Percentiles rank a stretch among this genome's conserved stretches.
Conservation (phyloP, 2,888 invertebrate genomes). For the Lasioglossum zephyrum region DNA sequence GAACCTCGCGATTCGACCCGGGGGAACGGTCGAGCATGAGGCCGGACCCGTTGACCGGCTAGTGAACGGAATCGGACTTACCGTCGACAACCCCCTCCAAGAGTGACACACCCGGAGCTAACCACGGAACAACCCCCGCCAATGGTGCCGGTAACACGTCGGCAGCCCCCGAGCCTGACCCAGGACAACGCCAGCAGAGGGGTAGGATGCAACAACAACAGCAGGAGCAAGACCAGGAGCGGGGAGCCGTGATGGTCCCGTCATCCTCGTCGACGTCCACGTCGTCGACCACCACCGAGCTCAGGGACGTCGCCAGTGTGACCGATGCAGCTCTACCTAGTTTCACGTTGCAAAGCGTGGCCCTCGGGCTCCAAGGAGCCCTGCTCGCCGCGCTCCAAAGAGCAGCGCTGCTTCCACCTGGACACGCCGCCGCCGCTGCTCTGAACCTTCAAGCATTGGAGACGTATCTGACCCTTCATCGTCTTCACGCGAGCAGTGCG, state of each 20-base stretch:
- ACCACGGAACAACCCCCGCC: constrained; percentile 51
- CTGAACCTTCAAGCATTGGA: constrained; percentile 94
- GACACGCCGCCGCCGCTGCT: constrained; percentile 93
- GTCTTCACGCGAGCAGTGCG: constrained; percentile 89
- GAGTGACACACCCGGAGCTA: constrained; percentile 7
- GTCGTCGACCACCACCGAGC: constrained; percentile 62
- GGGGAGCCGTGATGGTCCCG: constrained; percentile 64
- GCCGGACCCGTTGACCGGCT: neutral
- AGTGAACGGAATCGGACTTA: constrained; percentile 24
- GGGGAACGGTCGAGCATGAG: constrained; percentile 33
- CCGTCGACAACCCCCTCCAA: neutral
- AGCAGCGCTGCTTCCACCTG: constrained; percentile 92
- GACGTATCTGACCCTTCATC: constrained; percentile 93
- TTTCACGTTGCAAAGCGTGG: constrained; percentile 88
- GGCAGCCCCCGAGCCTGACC: constrained; percentile 57
- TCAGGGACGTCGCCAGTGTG: constrained; percentile 66
- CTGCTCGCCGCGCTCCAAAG: constrained; percentile 94
- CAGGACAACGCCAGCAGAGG: constrained; percentile 59
- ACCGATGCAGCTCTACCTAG: constrained; percentile 74
- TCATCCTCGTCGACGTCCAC: constrained; percentile 59
- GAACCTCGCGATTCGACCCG: constrained; percentile 26
- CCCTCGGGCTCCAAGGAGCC: constrained; percentile 92
- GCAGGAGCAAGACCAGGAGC: constrained; percentile 71
- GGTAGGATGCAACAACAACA: constrained; percentile 75
- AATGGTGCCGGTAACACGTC: constrained; percentile 63